Base-by-base conservation (phyloP, 2,113 vertebrate species). In the Ictalurus punctatus region DNA sequence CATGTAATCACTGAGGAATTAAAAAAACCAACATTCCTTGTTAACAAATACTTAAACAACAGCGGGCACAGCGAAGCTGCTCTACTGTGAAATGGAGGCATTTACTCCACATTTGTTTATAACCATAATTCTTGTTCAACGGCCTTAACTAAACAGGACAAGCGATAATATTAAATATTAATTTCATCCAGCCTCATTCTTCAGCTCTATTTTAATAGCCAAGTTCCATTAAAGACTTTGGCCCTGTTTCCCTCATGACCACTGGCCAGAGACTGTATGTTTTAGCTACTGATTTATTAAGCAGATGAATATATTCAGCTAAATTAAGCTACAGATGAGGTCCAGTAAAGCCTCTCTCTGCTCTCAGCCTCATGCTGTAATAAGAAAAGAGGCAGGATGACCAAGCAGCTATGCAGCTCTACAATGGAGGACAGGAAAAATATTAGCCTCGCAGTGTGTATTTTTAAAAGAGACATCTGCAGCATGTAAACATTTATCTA, bases 41-140 rank as follows among this genome's bases (percentile, higher is more conserved):
- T 83, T 87, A 86, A 91, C 87, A 89, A 91, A 90, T 76, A 79
- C 87, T 90, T 81, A 86, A 89, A 91, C 87, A 90, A 74, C 12
- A 84, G 63, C 71, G 17, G 30, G 78, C 54, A 40, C 58, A 8
- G 40, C 14, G 37, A 56, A 80, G 56, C 78, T 40, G 76, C 85
- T 92, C 84, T 83, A 59, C 82, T 92, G 89, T 88, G 87, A 91
- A 91, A 90, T 90, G 87, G 59, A 90, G 88, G 83, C 85, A 89
- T 89, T 91, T 86, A 89, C 54, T 78, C 59, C 25, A 76, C 69
- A 65, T 83, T 44, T 89, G 81, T 88, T 91, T 86, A 88, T 74
- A 84, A 76, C 83, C 80, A 84, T 85, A 89, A 90, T 89, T 90
- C 86, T 82, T 89, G 86, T 86, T 86, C 84, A 88, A 86, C 81